Evolutionary conservation across 2,797 vertebrate genomes (phyloP), one percentile per base, ranked within the genome.

Genomic region (Pristis pectinata): DNA sequence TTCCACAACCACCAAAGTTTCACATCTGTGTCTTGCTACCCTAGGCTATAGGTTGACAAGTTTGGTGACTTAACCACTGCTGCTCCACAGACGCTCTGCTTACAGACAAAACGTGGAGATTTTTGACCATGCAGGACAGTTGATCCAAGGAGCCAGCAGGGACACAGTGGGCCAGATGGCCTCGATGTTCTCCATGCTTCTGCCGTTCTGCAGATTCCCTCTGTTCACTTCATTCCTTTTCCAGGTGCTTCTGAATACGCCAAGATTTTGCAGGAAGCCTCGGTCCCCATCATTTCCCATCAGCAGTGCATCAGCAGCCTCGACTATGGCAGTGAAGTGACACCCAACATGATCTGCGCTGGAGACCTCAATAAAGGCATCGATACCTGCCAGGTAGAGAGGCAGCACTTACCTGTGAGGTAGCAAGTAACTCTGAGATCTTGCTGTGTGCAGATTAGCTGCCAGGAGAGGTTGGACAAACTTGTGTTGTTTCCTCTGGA

Each of bases 311-410:
- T 96, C 95, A 98, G 97, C 0, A 97, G 41, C 5, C 2, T 98
- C 1, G 96, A 99, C 70, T 99, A 99, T 0, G 98, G 99, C 24
- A 96, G 95, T 0, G 98, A 99, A 44, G 95, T 99, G 94, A 98
- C 97, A 3, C 95, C 96, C 72, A 98, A 98, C 96, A 99, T 99
- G 99, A 96, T 99, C 61, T 99, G 99, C 19, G 99, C 99, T 0
- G 99, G 98, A 79, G 97, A 97, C 95, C 96, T 97, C 0, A 97
- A 97, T 49, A 97, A 97, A 95, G 96, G 95, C 95, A 95, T 96
- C 0, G 99, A 99, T 0, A 98, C 99, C 53, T 99, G 99, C 95
- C 99, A 99, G 98, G 99, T 99, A 96, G 6, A 76, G 8, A n/a
- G 77, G 77, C 77, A 80, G 67, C 67, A 70, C 1, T 2, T 15